phyloP scores from a whole-genome alignment of 2,113 vertebrate genomes.

The Corythornis madagascariensis region DNA sequence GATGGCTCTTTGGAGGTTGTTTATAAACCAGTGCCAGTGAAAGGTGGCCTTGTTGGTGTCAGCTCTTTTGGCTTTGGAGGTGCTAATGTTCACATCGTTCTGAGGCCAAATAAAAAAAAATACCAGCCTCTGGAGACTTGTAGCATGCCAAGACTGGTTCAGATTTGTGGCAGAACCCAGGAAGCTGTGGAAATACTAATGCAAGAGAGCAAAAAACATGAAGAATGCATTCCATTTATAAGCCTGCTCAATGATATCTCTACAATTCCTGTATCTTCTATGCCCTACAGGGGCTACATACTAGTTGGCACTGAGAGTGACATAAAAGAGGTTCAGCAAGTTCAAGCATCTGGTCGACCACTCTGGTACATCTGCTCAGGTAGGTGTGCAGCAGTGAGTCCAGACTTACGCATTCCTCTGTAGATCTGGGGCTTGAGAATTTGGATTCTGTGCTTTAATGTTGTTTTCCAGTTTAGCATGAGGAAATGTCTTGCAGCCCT shows the following conservation, averaged over 20 bases:
- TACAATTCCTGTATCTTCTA: conserved; percentile 64
- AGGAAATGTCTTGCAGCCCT: background rate
- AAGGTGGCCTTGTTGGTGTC: conserved; percentile 85
- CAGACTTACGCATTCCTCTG: background rate
- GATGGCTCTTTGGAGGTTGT: conserved; percentile 85
- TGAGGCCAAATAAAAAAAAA: conserved; percentile 77
- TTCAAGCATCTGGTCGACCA: conserved; percentile 73
- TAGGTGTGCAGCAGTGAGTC: conserved; percentile 48
- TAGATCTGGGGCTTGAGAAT: background rate
- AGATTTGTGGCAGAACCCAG: conserved; percentile 86
- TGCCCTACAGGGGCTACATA: conserved; percentile 89
- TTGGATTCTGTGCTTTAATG: background rate
- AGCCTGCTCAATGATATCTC: conserved; percentile 87
- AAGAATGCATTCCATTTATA: conserved; percentile 74
- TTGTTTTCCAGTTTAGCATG: background rate
- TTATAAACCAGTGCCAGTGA: conserved; percentile 81
- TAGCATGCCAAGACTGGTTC: conserved; percentile 77
- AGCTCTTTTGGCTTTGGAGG: conserved; percentile 98
- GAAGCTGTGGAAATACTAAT: conserved; percentile 81
- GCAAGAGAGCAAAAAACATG: conserved; percentile 73
- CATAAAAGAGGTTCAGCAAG: conserved; percentile 80
- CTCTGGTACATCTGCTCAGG: conserved; percentile 97
- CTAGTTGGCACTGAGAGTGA: conserved; percentile 79
- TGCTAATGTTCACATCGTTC: conserved; percentile 91
- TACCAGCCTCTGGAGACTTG: background rate